A percentile compares a stretch with the other conserved stretches of the same genome.
Evolutionary conservation across 2,888 invertebrate species (phyloP).

Genomic region (Archips crataeganus): DNA sequence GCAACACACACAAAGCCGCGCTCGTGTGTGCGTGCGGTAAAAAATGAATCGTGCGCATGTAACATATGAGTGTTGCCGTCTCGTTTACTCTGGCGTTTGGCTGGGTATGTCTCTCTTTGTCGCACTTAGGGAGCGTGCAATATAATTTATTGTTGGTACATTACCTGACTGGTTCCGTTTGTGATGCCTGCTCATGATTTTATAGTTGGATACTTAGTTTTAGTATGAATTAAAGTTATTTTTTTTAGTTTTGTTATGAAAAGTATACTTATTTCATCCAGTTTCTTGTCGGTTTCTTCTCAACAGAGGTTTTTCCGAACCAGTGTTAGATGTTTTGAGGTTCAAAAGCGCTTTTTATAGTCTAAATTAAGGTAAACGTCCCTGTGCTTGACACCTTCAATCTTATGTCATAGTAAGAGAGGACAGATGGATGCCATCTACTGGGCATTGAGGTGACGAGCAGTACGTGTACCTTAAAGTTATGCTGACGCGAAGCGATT

Average conservation of each 20-base stretch:
- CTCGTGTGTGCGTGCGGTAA: conserved; percentile 29
- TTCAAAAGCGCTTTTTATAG: too few species aligned
- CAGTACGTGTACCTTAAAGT: too few species aligned
- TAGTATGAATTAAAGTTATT: neutral
- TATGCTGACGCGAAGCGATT: too few species aligned
- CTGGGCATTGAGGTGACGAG: too few species aligned
- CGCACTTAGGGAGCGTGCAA: conserved; percentile 24
- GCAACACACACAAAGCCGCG: conserved; percentile 18
- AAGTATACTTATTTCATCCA: neutral
- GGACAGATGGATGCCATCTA: too few species aligned
- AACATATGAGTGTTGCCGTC: conserved; percentile 34
- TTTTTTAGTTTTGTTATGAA: neutral
- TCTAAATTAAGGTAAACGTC: too few species aligned
- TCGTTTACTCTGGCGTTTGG: neutral
- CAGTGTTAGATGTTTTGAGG: too few species aligned
- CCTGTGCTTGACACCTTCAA: too few species aligned
- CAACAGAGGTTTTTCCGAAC: too few species aligned
- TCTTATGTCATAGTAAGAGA: too few species aligned
- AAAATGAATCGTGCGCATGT: conserved; percentile 30
- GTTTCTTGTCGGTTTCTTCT: too few species aligned
- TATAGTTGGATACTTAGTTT: neutral
- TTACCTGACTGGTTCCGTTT: conserved; percentile 28
- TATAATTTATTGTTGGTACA: conserved; percentile 30
- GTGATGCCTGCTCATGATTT: conserved; percentile 19
- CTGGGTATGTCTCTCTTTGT: neutral